Conservation (phyloP, 1,140 invertebrate species). For the Microvelia longipes region DNA sequence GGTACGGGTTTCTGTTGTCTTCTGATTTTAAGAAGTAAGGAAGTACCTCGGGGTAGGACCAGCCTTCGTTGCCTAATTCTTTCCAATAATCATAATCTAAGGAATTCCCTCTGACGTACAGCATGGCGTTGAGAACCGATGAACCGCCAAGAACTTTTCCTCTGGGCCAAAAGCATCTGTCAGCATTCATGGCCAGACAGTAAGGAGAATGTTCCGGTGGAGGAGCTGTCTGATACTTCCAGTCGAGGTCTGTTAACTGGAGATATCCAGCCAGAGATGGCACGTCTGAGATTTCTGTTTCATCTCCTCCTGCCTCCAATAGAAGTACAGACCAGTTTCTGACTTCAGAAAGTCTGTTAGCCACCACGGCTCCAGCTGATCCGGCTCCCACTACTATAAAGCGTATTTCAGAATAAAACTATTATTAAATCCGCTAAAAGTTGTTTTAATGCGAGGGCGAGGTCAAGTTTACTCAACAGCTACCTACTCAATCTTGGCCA, state of each 20-base stretch:
- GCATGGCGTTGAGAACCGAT: slow-evolving; percentile 87
- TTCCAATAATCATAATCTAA: slow-evolving; percentile 87
- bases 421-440: too few species aligned
- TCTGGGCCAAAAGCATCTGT: slow-evolving; percentile 72
- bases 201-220: slow-evolving; percentile 44
- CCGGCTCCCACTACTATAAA: slow-evolving; percentile 77
- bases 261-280: slow-evolving; percentile 57
- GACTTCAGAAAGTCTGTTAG: slow-evolving; percentile 67
- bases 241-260: slow-evolving; percentile 69
- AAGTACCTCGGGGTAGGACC: slow-evolving; percentile 74
- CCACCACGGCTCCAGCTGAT: slow-evolving; percentile 81
- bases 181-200: slow-evolving; percentile 65
- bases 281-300: slow-evolving; percentile 62
- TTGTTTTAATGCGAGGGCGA: too few species aligned
- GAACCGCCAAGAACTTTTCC: slow-evolving; percentile 84
- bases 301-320: slow-evolving; percentile 68
- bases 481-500: too few species aligned
- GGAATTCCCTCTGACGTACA: slow-evolving; percentile 83
- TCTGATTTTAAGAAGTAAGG: slow-evolving; percentile 82
- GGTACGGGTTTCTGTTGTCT: slow-evolving; percentile 67
- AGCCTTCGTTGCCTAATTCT: slow-evolving; percentile 65
- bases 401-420: too few species aligned
- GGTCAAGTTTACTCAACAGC: too few species aligned
- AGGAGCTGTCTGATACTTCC: slow-evolving; percentile 80
- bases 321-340: slow-evolving; percentile 63